Conservation (phyloP, 2,797 vertebrate genomes). For the Megalops cyprinoides region DNA sequence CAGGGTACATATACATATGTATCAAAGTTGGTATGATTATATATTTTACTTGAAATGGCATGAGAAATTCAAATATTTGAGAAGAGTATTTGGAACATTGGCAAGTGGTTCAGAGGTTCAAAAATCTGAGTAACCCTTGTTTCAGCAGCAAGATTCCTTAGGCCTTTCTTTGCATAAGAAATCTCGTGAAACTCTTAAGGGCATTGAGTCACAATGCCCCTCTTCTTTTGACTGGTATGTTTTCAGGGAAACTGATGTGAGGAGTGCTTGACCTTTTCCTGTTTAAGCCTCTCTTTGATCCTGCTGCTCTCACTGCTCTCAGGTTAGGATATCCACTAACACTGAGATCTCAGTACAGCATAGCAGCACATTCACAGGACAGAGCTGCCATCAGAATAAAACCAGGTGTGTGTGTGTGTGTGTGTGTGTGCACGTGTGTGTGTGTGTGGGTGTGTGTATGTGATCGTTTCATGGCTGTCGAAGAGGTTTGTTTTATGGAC, state of each 20-base stretch:
- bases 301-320: not conserved
- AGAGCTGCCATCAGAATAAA: not conserved
- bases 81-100: too few species aligned
- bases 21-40: not conserved
- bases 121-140: not conserved
- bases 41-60: too few species aligned
- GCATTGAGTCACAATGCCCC: not conserved
- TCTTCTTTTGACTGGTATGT: not conserved
- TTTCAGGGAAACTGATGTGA: constrained; percentile 25
- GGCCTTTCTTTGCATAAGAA: too few species aligned
- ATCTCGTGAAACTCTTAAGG: not conserved
- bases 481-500: not conserved
- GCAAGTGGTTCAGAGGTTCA: not conserved
- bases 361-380: not conserved
- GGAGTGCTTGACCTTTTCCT: constrained; percentile 38
- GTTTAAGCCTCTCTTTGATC: not conserved
- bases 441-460: not conserved
- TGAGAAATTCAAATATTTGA: too few species aligned
- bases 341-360: constrained; percentile 12
- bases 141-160: too few species aligned
- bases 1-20: not conserved
- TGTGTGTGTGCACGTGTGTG: not conserved
- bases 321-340: constrained; percentile 9
- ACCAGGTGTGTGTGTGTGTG: not conserved
- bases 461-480: not conserved